Evolutionary conservation across 2,113 vertebrate species (phyloP).

Genomic region (Bungarus multicinctus): DNA sequence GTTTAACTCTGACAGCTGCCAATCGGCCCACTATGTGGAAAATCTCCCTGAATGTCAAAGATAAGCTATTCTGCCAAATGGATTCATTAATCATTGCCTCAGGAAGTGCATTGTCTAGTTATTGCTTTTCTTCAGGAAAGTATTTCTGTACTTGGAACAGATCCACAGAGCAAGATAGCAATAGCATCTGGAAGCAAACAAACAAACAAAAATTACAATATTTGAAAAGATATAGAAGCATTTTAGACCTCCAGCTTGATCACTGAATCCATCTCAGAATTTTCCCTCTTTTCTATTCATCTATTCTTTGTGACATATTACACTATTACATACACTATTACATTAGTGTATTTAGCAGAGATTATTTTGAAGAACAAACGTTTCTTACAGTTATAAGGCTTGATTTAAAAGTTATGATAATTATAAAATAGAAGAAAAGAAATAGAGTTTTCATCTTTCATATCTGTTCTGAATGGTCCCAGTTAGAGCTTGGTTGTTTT

Average conservation of each 20-base stretch:
- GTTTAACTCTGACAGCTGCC: conserved; percentile 56
- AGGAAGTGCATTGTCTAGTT: conserved; percentile 30
- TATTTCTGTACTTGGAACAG: conserved; percentile 51
- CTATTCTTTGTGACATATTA: conserved; percentile 12
- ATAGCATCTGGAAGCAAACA: conserved; percentile 22
- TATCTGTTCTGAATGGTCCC: background rate
- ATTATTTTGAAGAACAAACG: conserved; percentile 35
- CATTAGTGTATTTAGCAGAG: conserved; percentile 33
- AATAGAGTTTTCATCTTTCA: conserved; percentile 33
- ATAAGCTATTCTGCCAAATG: conserved; percentile 62
- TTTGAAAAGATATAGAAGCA: conserved; percentile 44
- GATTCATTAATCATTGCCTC: conserved; percentile 63
- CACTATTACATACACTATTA: conserved; percentile 12
- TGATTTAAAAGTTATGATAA: conserved; percentile 34
- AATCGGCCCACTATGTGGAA: conserved; percentile 55
- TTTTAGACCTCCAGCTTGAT: conserved; percentile 48
- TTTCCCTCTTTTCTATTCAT: conserved; percentile 23
- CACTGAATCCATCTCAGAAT: conserved; percentile 48
- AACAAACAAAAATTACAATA: background rate
- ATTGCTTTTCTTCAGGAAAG: conserved; percentile 61
- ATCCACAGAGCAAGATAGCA: conserved; percentile 43
- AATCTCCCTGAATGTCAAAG: conserved; percentile 63
- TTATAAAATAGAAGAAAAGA: conserved; percentile 46
- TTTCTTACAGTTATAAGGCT: conserved; percentile 45
- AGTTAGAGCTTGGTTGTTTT: background rate